These are phyloP conservation scores for Platyscapa corneri DNA, from an alignment of 1,140 invertebrate genomes.

Conservation along the genomic window DNA sequence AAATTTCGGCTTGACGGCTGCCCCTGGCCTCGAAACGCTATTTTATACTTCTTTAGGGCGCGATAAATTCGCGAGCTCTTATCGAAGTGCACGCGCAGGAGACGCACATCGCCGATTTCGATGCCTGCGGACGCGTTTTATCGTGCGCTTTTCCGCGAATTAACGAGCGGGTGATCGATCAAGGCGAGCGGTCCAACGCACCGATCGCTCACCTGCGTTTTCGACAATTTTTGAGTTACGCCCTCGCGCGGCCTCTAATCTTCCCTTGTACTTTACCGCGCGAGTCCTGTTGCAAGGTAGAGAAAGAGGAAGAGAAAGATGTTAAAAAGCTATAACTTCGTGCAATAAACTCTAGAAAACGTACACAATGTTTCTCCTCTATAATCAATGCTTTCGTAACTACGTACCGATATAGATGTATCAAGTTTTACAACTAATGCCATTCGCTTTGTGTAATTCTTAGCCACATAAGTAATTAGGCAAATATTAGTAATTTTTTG, in stretches of 20 bases:
- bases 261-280: neutral
- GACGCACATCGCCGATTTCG: too few species aligned
- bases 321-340: neutral
- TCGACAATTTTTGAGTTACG: neutral
- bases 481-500: neutral
- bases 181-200: too few species aligned
- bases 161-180: neutral
- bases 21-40: conserved; percentile 2
- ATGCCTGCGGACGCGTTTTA: neutral
- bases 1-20: conserved; percentile 18
- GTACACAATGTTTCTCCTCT: neutral
- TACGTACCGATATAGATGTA: neutral
- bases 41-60: too few species aligned
- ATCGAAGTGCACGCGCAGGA: conserved; percentile 1
- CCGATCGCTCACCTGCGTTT: neutral
- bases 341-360: neutral
- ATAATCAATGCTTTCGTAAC: conserved; percentile 2
- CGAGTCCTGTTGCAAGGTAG: neutral
- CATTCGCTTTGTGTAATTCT: neutral
- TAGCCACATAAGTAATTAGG: neutral
- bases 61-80: conserved; percentile 34
- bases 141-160: conserved; percentile 23
- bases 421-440: neutral
- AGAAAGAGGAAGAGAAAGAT: neutral
- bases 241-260: neutral